Conservation (phyloP, 1,140 invertebrate species). For the Drosophila parvula region DNA sequence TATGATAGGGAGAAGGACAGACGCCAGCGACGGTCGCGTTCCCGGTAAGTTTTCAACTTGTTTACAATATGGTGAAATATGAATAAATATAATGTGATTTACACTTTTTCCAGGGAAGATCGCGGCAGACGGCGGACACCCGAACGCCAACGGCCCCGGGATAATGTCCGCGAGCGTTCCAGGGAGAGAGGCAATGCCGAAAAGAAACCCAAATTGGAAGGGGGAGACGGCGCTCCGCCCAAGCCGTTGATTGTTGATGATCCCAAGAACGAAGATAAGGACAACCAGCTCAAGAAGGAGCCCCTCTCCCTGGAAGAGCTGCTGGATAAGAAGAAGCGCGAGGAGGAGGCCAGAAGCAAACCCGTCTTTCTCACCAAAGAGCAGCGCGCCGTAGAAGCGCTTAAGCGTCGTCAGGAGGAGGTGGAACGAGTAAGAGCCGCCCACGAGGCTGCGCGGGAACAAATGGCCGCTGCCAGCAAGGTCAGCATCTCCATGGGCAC, state of each 20-base stretch:
- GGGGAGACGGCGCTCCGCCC: neutral
- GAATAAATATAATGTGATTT: too few species aligned
- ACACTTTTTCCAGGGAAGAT: constrained; percentile 46
- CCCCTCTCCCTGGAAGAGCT: constrained; percentile 98
- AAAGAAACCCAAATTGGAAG: constrained; percentile 58
- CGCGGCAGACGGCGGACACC: constrained; percentile 79
- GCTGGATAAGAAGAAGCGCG: constrained; percentile 97
- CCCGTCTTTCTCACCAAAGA: constrained; percentile 99
- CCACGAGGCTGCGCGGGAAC: constrained; percentile 74
- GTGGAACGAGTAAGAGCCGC: constrained; percentile 87
- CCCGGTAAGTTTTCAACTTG: constrained; percentile 33
- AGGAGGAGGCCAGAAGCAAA: constrained; percentile 96
- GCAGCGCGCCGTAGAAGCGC: constrained; percentile 94
- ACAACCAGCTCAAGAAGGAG: constrained; percentile 87
- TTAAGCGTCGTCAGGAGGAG: constrained; percentile 95
- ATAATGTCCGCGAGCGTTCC: constrained; percentile 50
- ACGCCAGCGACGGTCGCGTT: constrained; percentile 78
- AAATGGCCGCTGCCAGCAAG: constrained; percentile 38
- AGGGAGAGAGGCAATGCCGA: constrained; percentile 58
- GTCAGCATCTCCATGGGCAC: constrained; percentile 48
- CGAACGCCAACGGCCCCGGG: constrained; percentile 48
- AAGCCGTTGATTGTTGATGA: constrained; percentile 66
- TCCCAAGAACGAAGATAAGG: constrained; percentile 19
- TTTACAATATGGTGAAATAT: neutral
- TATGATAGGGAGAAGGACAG: constrained; percentile 66